Conservation (phyloP, 1,140 invertebrate genomes). For the Ostrea edulis region DNA sequence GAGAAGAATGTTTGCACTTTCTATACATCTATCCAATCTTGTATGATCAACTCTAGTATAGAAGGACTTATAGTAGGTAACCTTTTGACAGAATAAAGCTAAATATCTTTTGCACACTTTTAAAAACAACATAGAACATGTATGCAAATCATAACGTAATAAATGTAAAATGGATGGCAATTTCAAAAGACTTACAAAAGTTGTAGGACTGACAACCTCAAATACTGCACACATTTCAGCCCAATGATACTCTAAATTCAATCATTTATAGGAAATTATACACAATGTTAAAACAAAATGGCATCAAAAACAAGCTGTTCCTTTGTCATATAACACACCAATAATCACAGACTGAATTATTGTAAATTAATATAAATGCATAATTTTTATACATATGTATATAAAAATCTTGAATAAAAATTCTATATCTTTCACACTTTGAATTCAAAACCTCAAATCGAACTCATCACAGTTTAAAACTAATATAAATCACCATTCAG, state of each 20-base stretch:
- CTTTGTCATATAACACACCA: background rate
- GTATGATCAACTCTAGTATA: too few species aligned
- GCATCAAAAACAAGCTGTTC: background rate
- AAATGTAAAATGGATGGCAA: background rate
- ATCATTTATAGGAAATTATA: background rate
- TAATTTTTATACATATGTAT: background rate
- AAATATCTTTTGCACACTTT: background rate
- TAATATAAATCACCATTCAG: background rate
- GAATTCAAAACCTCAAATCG: background rate
- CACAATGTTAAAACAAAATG: background rate
- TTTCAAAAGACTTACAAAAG: background rate
- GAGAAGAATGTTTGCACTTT: too few species aligned
- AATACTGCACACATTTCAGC: background rate
- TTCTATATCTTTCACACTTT: background rate
- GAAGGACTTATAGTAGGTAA: too few species aligned
- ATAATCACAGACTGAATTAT: constrained; percentile 26
- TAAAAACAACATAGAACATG: background rate
- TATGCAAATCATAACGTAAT: background rate
- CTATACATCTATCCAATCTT: too few species aligned
- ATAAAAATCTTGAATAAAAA: too few species aligned
- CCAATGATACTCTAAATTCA: background rate
- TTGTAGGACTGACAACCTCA: background rate
- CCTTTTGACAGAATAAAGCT: background rate
- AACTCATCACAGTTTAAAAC: background rate
- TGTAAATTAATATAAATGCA: constrained; percentile 7